Conservation (phyloP, 2,113 vertebrate genomes). For the Saguinus midas region DNA sequence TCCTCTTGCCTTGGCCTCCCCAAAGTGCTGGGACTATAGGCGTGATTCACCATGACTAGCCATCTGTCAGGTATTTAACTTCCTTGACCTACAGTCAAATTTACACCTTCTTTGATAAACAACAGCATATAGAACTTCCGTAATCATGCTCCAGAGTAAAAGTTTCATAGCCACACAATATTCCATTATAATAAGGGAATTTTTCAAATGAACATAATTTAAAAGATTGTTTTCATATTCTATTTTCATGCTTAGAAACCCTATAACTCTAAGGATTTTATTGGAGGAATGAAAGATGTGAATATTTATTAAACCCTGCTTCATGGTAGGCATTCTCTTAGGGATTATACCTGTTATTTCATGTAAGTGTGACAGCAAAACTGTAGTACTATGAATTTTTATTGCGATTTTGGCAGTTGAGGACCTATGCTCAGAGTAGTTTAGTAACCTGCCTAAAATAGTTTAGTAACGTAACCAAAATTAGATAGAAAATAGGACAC, state of each 20-base stretch:
- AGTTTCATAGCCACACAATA: neutral
- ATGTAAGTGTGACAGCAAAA: neutral
- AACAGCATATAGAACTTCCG: neutral
- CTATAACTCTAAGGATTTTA: neutral
- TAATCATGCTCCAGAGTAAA: neutral
- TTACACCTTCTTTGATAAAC: neutral
- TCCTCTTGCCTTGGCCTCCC: too few relatives aligned
- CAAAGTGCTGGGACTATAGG: too few relatives aligned
- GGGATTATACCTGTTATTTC: neutral
- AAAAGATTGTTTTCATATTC: neutral
- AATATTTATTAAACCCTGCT: neutral
- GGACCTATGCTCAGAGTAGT: neutral
- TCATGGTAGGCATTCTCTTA: neutral
- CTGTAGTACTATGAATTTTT: neutral
- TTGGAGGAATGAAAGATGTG: neutral
- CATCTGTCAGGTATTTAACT: neutral
- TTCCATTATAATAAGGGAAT: neutral
- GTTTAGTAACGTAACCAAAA: neutral
- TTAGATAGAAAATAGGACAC: neutral
- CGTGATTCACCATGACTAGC: too few relatives aligned
- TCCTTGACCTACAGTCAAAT: neutral
- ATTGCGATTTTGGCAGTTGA: neutral
- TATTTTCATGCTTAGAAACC: neutral
- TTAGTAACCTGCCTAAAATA: neutral
- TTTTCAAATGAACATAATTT: neutral